phyloP scores from a whole-genome alignment of 2,797 vertebrate species.

The Pogoniulus pusillus region DNA sequence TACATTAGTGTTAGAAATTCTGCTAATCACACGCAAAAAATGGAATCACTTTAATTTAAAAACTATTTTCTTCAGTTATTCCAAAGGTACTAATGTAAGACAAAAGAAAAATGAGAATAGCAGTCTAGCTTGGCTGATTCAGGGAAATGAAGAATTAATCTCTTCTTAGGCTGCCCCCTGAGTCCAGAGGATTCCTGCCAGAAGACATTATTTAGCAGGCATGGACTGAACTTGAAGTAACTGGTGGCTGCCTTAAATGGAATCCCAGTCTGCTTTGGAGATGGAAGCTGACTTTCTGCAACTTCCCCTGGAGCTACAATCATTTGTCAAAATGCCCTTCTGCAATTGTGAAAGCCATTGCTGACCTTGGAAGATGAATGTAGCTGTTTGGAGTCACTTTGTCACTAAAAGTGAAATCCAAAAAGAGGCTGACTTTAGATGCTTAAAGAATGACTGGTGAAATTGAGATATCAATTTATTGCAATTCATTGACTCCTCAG shows the following conservation, averaged over 20 bases:
- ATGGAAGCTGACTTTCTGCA: background rate
- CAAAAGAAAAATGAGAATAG: background rate
- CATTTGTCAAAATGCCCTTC: background rate
- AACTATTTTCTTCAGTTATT: background rate
- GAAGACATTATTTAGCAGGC: background rate
- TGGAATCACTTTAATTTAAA: background rate
- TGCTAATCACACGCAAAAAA: background rate
- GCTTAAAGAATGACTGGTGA: background rate
- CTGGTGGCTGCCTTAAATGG: background rate
- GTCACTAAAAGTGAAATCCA: background rate
- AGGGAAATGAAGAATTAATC: background rate
- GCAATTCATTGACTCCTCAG: background rate
- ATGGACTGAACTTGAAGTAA: background rate
- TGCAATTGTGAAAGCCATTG: background rate
- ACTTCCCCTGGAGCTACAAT: background rate
- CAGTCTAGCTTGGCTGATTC: background rate
- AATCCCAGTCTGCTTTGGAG: background rate
- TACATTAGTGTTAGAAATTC: slow-evolving; percentile 2
- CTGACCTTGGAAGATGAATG: background rate
- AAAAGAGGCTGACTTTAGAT: background rate
- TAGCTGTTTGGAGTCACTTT: background rate
- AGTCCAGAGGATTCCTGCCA: background rate
- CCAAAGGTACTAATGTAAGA: background rate
- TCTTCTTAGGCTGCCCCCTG: background rate
- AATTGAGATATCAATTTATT: background rate